Conservation (phyloP, 64 coral and sea anemone species). For the Trachythela sp. region DNA sequence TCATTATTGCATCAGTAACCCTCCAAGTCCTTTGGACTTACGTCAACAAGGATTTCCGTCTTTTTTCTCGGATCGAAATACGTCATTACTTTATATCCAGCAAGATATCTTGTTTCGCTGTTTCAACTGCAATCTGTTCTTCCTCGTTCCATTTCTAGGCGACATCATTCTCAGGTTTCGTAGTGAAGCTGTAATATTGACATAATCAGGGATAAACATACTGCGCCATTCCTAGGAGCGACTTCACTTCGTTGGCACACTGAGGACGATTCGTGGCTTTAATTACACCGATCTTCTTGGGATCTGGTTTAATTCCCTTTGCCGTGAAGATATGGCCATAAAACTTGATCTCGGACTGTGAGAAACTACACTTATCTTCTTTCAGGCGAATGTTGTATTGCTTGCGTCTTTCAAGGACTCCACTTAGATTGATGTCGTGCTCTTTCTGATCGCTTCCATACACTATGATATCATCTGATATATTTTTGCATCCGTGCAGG, state of each 20-base stretch:
- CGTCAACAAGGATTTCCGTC: slow-evolving; percentile 42
- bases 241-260: too few species aligned
- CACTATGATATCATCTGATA: too few species aligned
- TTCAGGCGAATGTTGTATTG: too few species aligned
- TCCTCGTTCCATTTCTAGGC: slow-evolving; percentile 6
- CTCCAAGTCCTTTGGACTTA: slow-evolving; percentile 33
- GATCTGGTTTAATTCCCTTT: slow-evolving; percentile 24
- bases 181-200: background rate
- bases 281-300: too few species aligned
- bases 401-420: background rate
- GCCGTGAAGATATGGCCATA: slow-evolving; percentile 26
- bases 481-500: too few species aligned
- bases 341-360: slow-evolving; percentile 29
- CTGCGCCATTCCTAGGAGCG: too few species aligned
- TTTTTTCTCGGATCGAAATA: background rate
- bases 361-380: too few species aligned
- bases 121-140: slow-evolving; percentile 5
- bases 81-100: background rate
- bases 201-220: slow-evolving; percentile 28
- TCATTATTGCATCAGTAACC: slow-evolving; percentile 27
- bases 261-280: too few species aligned
- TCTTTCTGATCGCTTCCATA: background rate
- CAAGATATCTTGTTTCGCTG: background rate
- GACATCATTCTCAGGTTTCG: slow-evolving; percentile 12
- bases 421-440: slow-evolving; percentile 9